Conservation (phyloP, 2,113 vertebrate genomes). For the Petrocephalus zakoni region DNA sequence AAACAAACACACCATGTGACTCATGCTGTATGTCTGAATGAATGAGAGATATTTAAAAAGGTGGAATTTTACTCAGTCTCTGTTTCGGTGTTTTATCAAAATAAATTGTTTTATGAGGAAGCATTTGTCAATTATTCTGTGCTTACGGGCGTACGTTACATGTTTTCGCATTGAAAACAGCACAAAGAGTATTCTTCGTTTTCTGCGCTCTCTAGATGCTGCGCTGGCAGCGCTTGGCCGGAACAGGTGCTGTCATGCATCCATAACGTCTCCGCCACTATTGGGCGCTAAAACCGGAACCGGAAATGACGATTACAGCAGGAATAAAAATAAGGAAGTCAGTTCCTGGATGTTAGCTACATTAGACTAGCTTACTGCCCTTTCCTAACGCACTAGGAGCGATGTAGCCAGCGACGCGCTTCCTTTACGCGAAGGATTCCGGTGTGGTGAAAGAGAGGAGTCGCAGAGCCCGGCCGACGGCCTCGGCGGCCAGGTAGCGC, state of each 20-base stretch:
- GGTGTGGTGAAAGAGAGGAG: not conserved
- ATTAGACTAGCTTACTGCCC: not conserved
- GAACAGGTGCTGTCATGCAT: not conserved
- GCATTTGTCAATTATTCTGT: not conserved
- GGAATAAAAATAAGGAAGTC: not conserved
- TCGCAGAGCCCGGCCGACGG: not conserved
- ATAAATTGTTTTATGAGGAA: not conserved
- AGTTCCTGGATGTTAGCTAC: not conserved
- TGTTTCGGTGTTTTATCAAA: not conserved
- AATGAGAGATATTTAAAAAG: not conserved
- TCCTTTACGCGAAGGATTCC: not conserved
- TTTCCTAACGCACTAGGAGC: not conserved
- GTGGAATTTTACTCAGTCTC: not conserved
- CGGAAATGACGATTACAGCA: not conserved
- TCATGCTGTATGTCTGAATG: not conserved
- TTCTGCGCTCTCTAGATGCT: not conserved
- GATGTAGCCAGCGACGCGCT: not conserved
- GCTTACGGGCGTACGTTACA: not conserved
- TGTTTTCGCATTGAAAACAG: not conserved
- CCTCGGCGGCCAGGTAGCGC: not conserved
- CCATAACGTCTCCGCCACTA: not conserved
- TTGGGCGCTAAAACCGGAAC: conserved; percentile 13
- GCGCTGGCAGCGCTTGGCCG: not conserved
- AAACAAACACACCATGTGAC: not conserved
- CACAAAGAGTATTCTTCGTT: not conserved